Conservation (phyloP, 2,888 invertebrate species). For the Chydorus sphaericus region DNA sequence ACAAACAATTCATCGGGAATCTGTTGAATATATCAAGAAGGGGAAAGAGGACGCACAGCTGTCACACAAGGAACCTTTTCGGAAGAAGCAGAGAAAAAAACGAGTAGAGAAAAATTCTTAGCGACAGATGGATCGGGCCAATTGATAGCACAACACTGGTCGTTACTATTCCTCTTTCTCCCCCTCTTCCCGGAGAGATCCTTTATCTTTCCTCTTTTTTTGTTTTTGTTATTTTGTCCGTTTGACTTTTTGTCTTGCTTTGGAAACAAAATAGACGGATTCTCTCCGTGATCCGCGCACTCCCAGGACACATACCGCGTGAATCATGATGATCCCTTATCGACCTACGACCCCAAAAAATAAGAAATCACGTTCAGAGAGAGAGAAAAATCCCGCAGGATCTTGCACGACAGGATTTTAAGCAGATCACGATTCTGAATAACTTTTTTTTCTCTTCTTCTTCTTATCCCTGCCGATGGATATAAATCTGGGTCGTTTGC, state of each 20-base stretch:
- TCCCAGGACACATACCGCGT: too few species aligned
- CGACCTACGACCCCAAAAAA: too few species aligned
- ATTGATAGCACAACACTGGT: not conserved
- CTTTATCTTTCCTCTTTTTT: not conserved
- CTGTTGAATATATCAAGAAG: conserved; percentile 7
- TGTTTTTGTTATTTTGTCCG: not conserved
- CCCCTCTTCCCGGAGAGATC: not conserved
- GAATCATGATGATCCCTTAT: too few species aligned
- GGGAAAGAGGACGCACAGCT: too few species aligned
- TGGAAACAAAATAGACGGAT: too few species aligned
- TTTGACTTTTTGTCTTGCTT: not conserved
- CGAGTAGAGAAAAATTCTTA: not conserved
- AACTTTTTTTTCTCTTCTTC: not conserved
- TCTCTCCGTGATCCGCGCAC: too few species aligned
- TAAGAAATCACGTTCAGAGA: too few species aligned
- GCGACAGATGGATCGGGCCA: conserved; percentile 5
- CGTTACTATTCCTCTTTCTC: not conserved
- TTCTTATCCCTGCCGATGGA: not conserved
- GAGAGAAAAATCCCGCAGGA: too few species aligned
- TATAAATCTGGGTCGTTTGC: not conserved
- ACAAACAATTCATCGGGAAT: conserved; percentile 2
- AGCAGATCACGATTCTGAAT: too few species aligned
- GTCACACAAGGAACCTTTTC: not conserved
- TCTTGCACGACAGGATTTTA: too few species aligned
- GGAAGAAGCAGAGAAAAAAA: not conserved